Evolutionary conservation across 1,140 invertebrate species (phyloP), one percentile per base, ranked within the genome.

Genomic region (Cotesia vestalis): DNA sequence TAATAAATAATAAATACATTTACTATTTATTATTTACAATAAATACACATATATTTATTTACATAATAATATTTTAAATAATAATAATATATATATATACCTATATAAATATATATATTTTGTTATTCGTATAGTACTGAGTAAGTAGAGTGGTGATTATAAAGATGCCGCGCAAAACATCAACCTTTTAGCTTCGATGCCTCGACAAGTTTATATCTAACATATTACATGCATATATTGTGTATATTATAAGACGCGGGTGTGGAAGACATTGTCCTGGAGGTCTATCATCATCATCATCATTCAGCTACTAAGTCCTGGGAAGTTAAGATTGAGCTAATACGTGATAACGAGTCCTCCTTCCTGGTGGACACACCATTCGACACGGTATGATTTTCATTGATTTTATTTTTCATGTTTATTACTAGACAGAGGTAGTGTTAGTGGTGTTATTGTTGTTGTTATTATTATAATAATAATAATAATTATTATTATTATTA

Each of bases 301-400:
- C 9, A 17, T 12, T 8, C 4, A 14, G 12, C 46, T 4, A 27
- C 38, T 4, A 9, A 12, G 3, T 11, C 27, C 11, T 35, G 3
- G 12, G 60, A n/a, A 14, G 9, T 62, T 62, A 27, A 27, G 9
- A 27, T 38, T 12, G 60, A 62, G 60, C 14, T 6, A 35, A 36
- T 4, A 27, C 5, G 14, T 14, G 20, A 60, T 12, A 27, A 3
- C 1, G 36, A 62, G 27, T 62, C 27, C 60, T 14, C n/a, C 3
- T 38, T 27, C 34, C 27, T 36, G 60, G 17, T 60, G 60, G 12
- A 62, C 59, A 61, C 20, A 38, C 11, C 60, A 36, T 27, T 8
- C 8, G 1, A 62, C 60, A 62, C 60, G 60, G 60, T 62, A 62
- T 40, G 60, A 36, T 35, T 62, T 62, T 40, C 36, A 62, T 62